Conservation (phyloP, 2,113 vertebrate genomes). For the Anoplopoma fimbria region DNA sequence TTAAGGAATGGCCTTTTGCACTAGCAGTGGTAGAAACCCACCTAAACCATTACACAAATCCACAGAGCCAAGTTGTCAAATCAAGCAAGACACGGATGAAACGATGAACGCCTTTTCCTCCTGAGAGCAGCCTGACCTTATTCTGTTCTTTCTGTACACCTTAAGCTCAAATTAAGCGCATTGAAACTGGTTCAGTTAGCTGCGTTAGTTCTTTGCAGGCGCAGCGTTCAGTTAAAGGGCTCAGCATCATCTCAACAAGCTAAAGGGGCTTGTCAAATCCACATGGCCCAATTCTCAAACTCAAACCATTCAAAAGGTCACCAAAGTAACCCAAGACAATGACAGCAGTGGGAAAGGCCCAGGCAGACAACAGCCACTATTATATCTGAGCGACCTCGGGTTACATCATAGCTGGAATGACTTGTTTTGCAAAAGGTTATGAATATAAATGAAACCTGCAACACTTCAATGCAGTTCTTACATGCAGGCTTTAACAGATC, state of each 20-base stretch:
- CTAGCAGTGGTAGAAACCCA: conserved; percentile 35
- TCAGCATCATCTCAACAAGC: not conserved
- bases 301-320: conserved; percentile 64
- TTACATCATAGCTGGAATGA: conserved; percentile 56
- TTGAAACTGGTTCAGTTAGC: conserved; percentile 32
- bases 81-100: not conserved
- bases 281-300: conserved; percentile 48
- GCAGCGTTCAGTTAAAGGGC: not conserved
- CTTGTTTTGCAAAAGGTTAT: conserved; percentile 58
- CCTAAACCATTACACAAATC: conserved; percentile 28
- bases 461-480: conserved; percentile 3
- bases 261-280: conserved; percentile 45
- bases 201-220: not conserved
- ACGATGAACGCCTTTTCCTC: conserved; percentile 1
- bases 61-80: conserved; percentile 32
- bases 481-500: conserved; percentile 7
- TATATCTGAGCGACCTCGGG: conserved; percentile 50
- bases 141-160: conserved; percentile 28
- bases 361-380: conserved; percentile 38
- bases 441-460: conserved; percentile 53
- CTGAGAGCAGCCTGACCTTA: conserved; percentile 35
- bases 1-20: conserved; percentile 7
- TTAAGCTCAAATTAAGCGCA: conserved; percentile 36
- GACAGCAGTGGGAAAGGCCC: conserved; percentile 46
- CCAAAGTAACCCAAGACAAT: conserved; percentile 65